Percentiles rank a stretch among this genome's conserved stretches.
Conservation (phyloP, 1,140 invertebrate genomes). For the Pseudomyrmex dendroicus region DNA sequence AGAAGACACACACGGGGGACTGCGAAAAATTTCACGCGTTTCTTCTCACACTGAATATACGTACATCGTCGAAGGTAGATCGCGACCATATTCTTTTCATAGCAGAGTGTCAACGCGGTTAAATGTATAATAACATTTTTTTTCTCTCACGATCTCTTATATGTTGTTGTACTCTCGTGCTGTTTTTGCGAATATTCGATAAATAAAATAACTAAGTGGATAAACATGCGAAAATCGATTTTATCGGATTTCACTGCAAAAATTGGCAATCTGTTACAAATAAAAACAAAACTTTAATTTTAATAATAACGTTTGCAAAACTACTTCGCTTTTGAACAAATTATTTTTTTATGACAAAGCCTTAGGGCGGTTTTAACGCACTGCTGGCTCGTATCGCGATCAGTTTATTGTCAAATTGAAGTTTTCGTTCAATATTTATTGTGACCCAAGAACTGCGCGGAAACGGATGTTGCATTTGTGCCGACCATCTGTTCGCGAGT, state of each 20-base stretch:
- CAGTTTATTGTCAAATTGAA: not conserved
- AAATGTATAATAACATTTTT: not conserved
- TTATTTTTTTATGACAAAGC: constrained; percentile 8
- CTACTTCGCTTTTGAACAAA: constrained; percentile 17
- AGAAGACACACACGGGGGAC: constrained; percentile 4
- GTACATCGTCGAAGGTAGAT: not conserved
- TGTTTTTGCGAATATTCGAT: not conserved
- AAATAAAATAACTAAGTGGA: constrained; percentile 24
- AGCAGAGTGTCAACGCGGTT: too few relatives aligned
- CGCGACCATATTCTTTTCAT: not conserved
- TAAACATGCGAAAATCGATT: constrained; percentile 27
- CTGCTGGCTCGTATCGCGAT: not conserved
- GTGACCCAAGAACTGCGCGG: not conserved
- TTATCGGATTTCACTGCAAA: constrained; percentile 28
- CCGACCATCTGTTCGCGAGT: not conserved
- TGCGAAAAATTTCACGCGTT: constrained; percentile 40
- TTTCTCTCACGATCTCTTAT: not conserved
- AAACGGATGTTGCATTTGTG: not conserved
- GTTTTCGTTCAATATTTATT: not conserved
- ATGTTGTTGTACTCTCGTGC: not conserved
- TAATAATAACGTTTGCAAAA: constrained; percentile 17
- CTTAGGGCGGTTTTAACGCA: not conserved
- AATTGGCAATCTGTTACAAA: constrained; percentile 27
- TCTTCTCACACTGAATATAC: constrained; percentile 6
- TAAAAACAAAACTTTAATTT: constrained; percentile 17